These are phyloP conservation scores for Pachycephus smyrnensis DNA, from an alignment of 2,888 invertebrate genomes.

Conservation along the genomic window DNA sequence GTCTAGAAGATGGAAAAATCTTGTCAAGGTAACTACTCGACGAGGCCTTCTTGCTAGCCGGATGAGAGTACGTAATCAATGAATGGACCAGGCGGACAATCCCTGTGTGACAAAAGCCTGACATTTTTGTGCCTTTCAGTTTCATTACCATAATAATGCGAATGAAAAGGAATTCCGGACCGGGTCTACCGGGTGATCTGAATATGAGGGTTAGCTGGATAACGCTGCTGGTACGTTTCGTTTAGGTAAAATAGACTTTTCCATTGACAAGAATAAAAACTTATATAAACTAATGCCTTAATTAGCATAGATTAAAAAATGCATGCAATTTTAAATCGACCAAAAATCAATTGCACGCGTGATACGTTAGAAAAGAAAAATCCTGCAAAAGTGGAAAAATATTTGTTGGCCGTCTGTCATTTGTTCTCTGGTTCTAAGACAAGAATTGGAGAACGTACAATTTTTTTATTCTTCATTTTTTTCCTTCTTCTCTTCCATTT, in stretches of 20 bases:
- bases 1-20: neutral
- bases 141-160: constrained; percentile 65
- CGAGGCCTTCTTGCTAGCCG: neutral
- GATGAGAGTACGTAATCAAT: constrained; percentile 50
- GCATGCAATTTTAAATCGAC: neutral
- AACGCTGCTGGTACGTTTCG: neutral
- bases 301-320: neutral
- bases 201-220: neutral
- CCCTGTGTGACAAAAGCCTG: constrained; percentile 60
- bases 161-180: constrained; percentile 61
- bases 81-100: constrained; percentile 62
- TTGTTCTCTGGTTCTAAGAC: neutral
- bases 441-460: neutral
- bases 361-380: neutral
- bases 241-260: neutral
- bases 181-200: constrained; percentile 18
- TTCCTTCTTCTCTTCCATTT: no score
- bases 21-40: neutral
- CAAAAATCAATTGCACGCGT: neutral
- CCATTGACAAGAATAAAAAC: neutral
- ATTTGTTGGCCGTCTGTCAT: neutral
- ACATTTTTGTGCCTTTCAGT: constrained; percentile 62
- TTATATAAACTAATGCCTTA: neutral
- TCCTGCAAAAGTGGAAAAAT: neutral
- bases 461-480: neutral